These are phyloP conservation scores for Harpagifer antarcticus DNA, from an alignment of 2,797 vertebrate genomes.

Conservation along the genomic window DNA sequence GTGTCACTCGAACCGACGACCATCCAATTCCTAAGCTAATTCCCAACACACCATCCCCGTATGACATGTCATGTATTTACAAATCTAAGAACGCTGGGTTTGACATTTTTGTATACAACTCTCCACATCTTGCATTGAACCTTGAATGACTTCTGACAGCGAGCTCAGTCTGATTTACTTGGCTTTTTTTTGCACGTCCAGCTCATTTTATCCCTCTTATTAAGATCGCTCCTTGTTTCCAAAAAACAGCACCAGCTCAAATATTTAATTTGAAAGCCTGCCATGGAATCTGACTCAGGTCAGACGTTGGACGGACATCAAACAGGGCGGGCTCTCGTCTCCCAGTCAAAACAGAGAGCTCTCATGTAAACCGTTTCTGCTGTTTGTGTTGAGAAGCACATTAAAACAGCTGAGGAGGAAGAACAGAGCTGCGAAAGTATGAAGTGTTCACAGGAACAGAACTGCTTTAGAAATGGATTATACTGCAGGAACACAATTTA, in stretches of 20 bases:
- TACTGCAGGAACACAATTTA: constrained; percentile 15
- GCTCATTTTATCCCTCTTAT: constrained; percentile 28
- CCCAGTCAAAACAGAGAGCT: constrained; percentile 79
- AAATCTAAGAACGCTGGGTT: not conserved
- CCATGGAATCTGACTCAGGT: constrained; percentile 65
- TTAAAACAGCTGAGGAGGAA: constrained; percentile 44
- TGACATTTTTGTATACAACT: not conserved
- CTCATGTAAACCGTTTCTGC: constrained; percentile 63
- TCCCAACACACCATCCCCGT: too few relatives aligned
- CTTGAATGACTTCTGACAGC: constrained; percentile 27
- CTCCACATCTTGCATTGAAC: not conserved
- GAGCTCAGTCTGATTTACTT: constrained; percentile 20
- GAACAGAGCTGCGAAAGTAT: not conserved
- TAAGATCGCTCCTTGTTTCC: constrained; percentile 29
- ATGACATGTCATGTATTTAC: not conserved
- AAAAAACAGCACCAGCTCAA: constrained; percentile 56
- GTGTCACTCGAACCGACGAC: constrained; percentile 17
- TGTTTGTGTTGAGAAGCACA: constrained; percentile 72
- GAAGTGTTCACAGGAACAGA: not conserved
- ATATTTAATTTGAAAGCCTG: constrained; percentile 77
- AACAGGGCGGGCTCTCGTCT: constrained; percentile 58
- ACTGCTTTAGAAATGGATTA: not conserved
- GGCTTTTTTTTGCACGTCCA: constrained; percentile 14
- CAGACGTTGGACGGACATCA: constrained; percentile 77
- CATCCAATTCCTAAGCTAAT: too few relatives aligned